Base-by-base conservation (phyloP, 2,113 vertebrate genomes). In the Myotis lucifugus region DNA sequence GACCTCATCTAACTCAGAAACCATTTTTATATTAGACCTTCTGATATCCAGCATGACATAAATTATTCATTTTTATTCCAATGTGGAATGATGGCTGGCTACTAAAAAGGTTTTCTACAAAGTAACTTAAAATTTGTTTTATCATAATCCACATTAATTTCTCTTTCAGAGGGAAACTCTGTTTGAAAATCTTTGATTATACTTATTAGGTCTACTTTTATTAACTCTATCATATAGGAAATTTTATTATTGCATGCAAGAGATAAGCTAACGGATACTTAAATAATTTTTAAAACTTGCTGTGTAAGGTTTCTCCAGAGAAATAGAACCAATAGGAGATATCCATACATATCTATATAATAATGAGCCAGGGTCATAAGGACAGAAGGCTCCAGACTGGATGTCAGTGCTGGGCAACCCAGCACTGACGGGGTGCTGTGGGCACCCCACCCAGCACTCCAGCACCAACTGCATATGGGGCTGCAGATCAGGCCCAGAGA, bases 1-100 rank as follows among this genome's bases (percentile, higher is more conserved):
- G 25, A n/a, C 2, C 18, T 84, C 32, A 40, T 42, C 34, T 50
- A 72, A 77, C 40, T 88, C 52, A 50, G n/a, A 27, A 77, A 37
- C 70, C 12, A 11, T 42, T 59, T 83, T 87, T 76, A 52, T 40
- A 37, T 61, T 10, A 19, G 40, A 61, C 14, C 23, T 87, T 77
- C 34, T 64, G 32, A 69, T 91, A 76, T 61, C 17, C 14, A 82
- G 40, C 34, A 83, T 76, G 50, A 85, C 21, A 48, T 56, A 67
- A 78, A 78, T 54, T 93, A 64, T 81, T 93, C 10, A 48, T 59
- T 91, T 88, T 84, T 19, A 72, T 88, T 72, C 19, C 46, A 72
- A 66, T 52, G 17, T 70, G 81, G 54, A 37, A 88, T 83, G 32
- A 88, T 83, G 32, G 40, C 25, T 82, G 29, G 5, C 83, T 72